These are phyloP conservation scores for Zaprionus africanus DNA, from an alignment of 1,140 invertebrate genomes.

Conservation along the genomic window DNA sequence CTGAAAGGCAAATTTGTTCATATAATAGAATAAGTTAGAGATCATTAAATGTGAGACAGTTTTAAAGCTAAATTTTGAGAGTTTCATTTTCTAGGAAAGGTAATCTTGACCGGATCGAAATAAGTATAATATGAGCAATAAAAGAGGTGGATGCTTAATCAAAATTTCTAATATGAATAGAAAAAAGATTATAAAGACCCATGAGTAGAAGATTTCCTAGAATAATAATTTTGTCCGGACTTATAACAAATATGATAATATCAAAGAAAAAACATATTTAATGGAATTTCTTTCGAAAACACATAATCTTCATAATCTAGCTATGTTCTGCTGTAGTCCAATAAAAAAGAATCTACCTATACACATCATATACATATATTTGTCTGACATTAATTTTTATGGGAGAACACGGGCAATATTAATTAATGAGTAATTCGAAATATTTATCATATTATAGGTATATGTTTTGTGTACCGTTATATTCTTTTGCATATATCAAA, in stretches of 20 bases:
- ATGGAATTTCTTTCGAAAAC: not conserved
- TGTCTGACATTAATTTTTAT: conserved; percentile 18
- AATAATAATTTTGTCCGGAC: too few species aligned
- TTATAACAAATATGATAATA: too few species aligned
- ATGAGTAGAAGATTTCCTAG: too few species aligned
- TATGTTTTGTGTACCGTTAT: not conserved
- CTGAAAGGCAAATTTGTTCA: not conserved
- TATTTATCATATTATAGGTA: conserved; percentile 4
- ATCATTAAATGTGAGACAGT: not conserved
- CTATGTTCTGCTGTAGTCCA: not conserved
- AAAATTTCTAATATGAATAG: too few species aligned
- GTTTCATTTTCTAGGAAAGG: too few species aligned
- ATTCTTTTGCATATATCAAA: not conserved
- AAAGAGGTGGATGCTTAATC: too few species aligned
- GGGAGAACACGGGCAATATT: conserved; percentile 26
- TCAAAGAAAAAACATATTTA: too few species aligned
- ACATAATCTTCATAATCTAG: not conserved
- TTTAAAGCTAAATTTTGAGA: not conserved
- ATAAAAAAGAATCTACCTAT: conserved; percentile 4
- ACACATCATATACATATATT: conserved; percentile 1
- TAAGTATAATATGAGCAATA: too few species aligned
- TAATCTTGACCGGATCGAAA: too few species aligned
- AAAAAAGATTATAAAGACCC: too few species aligned
- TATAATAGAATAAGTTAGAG: not conserved
- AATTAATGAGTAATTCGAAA: conserved; percentile 36